Evolutionary conservation across 2,888 invertebrate genomes (phyloP).

Genomic region (Hydraecia micacea): DNA sequence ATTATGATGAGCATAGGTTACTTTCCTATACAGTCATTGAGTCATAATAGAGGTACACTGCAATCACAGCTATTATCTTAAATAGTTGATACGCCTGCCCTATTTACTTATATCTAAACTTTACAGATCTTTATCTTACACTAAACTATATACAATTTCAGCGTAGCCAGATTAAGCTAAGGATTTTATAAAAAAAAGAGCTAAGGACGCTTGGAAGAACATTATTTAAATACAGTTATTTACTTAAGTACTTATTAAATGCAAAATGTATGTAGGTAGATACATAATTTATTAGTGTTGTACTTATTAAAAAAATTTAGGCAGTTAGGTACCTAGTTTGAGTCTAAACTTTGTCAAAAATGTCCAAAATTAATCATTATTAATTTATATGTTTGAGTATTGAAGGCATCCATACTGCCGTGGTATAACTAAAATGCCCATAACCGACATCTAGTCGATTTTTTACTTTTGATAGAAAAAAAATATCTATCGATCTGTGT

Average conservation of each 20-base stretch:
- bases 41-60: background rate
- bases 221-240: constrained; percentile 2
- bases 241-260: constrained; percentile 32
- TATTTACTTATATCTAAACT: constrained; percentile 5
- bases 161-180: constrained; percentile 32
- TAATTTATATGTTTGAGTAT: constrained; percentile 1
- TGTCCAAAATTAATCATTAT: background rate
- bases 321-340: background rate
- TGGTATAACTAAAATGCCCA: no score
- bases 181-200: background rate
- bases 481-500: no score
- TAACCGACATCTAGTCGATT: no score
- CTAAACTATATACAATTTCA: constrained; percentile 25
- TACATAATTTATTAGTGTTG: background rate
- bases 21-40: no score
- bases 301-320: constrained; percentile 5
- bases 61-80: background rate
- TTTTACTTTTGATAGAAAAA: no score
- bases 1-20: background rate
- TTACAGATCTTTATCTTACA: constrained; percentile 18
- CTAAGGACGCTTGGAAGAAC: background rate
- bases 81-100: background rate
- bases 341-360: constrained; percentile 4
- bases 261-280: constrained; percentile 1
- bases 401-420: background rate